phyloP scores from a whole-genome alignment of 2,797 vertebrate species.

The Limosa lapponica region DNA sequence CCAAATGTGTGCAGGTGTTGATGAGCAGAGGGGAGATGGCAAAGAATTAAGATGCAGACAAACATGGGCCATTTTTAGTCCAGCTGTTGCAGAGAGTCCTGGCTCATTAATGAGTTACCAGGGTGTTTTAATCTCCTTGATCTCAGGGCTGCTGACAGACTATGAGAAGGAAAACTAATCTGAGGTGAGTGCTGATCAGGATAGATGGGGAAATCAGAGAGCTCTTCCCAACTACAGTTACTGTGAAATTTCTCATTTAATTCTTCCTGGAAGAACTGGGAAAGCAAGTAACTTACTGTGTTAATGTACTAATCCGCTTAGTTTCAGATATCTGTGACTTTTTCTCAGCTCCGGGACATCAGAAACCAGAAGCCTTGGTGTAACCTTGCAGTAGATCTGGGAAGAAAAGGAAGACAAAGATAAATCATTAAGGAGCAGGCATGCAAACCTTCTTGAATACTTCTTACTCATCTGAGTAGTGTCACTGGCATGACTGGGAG shows the following conservation, averaged over 20 bases:
- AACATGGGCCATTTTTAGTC: not conserved
- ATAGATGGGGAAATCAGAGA: not conserved
- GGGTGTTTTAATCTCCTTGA: slow-evolving; percentile 38
- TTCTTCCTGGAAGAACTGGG: slow-evolving; percentile 11
- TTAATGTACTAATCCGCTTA: not conserved
- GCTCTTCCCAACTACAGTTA: not conserved
- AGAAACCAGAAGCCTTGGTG: slow-evolving; percentile 20
- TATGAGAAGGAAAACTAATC: slow-evolving; percentile 33
- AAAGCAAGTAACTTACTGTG: not conserved
- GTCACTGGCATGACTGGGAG: not conserved
- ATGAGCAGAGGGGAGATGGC: slow-evolving; percentile 31
- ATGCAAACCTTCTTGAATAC: not conserved
- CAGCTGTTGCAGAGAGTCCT: slow-evolving; percentile 18
- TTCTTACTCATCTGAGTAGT: not conserved
- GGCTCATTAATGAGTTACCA: slow-evolving; percentile 14
- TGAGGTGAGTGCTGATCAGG: not conserved
- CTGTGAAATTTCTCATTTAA: not conserved
- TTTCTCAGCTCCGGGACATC: not conserved
- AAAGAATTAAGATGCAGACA: slow-evolving; percentile 27
- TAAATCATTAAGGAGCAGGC: not conserved
- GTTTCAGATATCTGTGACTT: not conserved
- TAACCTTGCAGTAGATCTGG: not conserved
- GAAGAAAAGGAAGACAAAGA: not conserved
- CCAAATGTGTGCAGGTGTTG: slow-evolving; percentile 49
- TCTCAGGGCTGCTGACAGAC: slow-evolving; percentile 34